Conservation (phyloP, 2,888 invertebrate genomes). For the Drosophila parthenogenetica region DNA sequence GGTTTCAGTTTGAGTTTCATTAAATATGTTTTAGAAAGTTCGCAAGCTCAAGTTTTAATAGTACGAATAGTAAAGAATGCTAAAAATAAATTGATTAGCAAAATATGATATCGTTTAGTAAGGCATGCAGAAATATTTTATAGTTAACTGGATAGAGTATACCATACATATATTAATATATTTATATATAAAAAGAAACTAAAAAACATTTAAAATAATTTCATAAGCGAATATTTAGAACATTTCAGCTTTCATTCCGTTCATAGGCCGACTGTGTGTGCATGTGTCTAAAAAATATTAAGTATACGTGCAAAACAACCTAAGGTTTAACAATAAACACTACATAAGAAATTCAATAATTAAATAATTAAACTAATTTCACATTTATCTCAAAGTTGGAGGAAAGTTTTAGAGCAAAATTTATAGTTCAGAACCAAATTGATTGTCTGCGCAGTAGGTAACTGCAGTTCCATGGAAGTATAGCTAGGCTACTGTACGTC, state of each 20-base stretch:
- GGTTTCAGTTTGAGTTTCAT: constrained; percentile 26
- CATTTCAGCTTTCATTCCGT: constrained; percentile 8
- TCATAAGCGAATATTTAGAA: constrained; percentile 11
- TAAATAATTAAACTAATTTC: neutral
- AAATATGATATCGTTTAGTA: constrained; percentile 56
- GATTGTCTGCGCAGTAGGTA: constrained; percentile 50
- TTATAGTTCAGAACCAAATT: constrained; percentile 38
- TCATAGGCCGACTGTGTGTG: constrained; percentile 19
- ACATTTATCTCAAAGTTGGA: neutral
- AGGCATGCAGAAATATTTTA: constrained; percentile 61
- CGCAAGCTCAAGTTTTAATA: constrained; percentile 54
- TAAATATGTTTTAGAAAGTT: constrained; percentile 45
- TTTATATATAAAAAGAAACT: neutral
- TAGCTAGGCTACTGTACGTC: constrained; percentile 13
- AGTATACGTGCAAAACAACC: neutral
- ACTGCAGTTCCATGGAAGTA: constrained; percentile 39
- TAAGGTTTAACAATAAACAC: neutral
- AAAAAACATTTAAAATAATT: constrained; percentile 7
- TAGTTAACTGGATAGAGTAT: constrained; percentile 24
- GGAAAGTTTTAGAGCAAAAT: constrained; percentile 13
- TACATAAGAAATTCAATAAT: neutral
- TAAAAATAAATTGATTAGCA: constrained; percentile 60
- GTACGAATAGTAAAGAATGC: constrained; percentile 48
- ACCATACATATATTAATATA: neutral
- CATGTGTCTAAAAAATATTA: neutral